Evolutionary conservation across 2,888 invertebrate species (phyloP).

Genomic region (Melikaiella ostensackeni): DNA sequence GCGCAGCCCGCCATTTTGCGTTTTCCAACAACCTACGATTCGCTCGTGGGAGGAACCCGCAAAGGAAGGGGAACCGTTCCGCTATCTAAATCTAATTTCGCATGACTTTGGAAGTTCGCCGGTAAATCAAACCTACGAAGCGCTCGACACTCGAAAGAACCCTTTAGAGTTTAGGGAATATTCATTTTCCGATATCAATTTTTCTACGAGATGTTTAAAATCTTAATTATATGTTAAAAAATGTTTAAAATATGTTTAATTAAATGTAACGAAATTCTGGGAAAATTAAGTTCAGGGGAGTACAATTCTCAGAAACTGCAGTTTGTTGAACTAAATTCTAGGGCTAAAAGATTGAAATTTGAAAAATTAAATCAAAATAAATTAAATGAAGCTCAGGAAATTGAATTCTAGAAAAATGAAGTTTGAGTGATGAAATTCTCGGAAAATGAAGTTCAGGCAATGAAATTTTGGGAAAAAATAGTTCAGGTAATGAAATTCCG

Average conservation of each 20-base stretch:
- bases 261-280: neutral
- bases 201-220: no score
- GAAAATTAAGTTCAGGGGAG: neutral
- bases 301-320: neutral
- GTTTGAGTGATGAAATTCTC: no score
- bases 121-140: neutral
- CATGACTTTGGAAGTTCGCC: neutral
- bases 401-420: no score
- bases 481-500: no score
- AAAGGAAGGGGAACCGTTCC: neutral
- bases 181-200: no score
- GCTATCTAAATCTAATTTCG: constrained; percentile 5
- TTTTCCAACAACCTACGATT: neutral
- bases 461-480: no score
- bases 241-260: no score
- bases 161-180: neutral
- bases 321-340: neutral
- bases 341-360: neutral
- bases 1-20: constrained; percentile 35
- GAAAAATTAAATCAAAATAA: no score
- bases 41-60: neutral
- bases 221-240: no score
- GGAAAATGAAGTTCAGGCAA: no score
- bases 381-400: no score
- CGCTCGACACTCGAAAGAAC: neutral